Evolutionary conservation across 2,888 invertebrate species (phyloP).

Genomic region (Sinotaia quadrata): DNA sequence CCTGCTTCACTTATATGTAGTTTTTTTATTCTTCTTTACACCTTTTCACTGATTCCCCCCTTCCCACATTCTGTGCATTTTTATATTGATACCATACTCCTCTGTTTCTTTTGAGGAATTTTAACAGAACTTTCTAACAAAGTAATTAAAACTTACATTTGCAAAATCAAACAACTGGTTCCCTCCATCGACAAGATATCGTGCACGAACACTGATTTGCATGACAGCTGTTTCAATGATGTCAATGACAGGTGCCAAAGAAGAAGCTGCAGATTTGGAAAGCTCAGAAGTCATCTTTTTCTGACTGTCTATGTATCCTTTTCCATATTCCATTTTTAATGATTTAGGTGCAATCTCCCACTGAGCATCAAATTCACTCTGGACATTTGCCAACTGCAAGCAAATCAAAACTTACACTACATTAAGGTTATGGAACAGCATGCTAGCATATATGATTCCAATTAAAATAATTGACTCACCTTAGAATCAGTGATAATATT

Average conservation of each 20-base stretch:
- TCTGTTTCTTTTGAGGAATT: too few relatives aligned
- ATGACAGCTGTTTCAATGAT: constrained; percentile 45
- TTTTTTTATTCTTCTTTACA: neutral
- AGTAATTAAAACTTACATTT: constrained; percentile 48
- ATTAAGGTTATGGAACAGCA: too few relatives aligned
- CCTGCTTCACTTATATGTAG: too few relatives aligned
- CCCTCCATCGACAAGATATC: constrained; percentile 55
- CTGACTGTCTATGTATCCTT: constrained; percentile 43
- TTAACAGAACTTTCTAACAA: neutral
- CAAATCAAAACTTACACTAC: too few relatives aligned
- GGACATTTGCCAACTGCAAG: constrained; percentile 43
- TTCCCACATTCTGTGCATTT: too few relatives aligned
- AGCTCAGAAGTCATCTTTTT: constrained; percentile 26
- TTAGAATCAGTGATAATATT: too few relatives aligned
- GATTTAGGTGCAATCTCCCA: constrained; percentile 42
- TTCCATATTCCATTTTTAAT: constrained; percentile 43
- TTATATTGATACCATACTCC: too few relatives aligned
- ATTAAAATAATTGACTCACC: too few relatives aligned
- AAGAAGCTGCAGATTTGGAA: constrained; percentile 29
- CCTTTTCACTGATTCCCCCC: too few relatives aligned
- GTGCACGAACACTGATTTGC: constrained; percentile 40
- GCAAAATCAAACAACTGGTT: constrained; percentile 46
- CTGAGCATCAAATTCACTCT: constrained; percentile 42
- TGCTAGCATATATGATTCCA: too few relatives aligned
- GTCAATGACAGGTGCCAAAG: constrained; percentile 48